Percentiles rank a stretch among this genome's conserved stretches.
Conservation (phyloP, 2,888 invertebrate genomes). For the Oligia fasciuncula region DNA sequence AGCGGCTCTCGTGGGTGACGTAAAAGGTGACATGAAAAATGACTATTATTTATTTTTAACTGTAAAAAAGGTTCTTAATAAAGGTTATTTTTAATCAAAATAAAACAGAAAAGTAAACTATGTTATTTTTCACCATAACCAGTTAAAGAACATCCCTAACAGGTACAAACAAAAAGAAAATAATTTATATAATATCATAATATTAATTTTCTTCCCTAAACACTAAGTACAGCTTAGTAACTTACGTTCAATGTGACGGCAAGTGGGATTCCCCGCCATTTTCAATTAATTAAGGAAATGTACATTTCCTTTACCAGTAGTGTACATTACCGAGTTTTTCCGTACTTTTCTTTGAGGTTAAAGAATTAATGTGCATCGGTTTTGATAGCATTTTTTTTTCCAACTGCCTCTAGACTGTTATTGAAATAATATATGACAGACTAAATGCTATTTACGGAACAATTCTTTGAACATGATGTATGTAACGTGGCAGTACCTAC, state of each 20-base stretch:
- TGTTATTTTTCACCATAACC: background rate
- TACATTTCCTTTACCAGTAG: constrained; percentile 48
- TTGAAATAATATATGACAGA: constrained; percentile 14
- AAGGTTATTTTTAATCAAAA: background rate
- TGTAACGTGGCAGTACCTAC: background rate
- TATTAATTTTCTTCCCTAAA: constrained; percentile 4
- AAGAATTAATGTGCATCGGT: constrained; percentile 66
- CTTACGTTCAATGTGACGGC: constrained; percentile 21
- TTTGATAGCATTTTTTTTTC: constrained; percentile 63
- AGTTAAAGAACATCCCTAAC: background rate
- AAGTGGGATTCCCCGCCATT: constrained; percentile 33
- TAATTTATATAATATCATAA: background rate
- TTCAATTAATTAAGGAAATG: constrained; percentile 60
- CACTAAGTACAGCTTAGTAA: constrained; percentile 26
- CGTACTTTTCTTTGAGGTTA: constrained; percentile 63
- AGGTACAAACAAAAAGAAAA: background rate
- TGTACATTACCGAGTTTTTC: constrained; percentile 50
- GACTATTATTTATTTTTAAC: background rate
- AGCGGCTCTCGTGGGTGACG: background rate
- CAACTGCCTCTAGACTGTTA: constrained; percentile 23
- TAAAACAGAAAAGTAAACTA: background rate
- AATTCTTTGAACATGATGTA: background rate
- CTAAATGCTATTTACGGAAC: background rate
- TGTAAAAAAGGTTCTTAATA: background rate
- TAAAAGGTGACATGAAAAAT: background rate